Conservation (phyloP, 1,140 invertebrate genomes). For the Drosophila oshimai region DNA sequence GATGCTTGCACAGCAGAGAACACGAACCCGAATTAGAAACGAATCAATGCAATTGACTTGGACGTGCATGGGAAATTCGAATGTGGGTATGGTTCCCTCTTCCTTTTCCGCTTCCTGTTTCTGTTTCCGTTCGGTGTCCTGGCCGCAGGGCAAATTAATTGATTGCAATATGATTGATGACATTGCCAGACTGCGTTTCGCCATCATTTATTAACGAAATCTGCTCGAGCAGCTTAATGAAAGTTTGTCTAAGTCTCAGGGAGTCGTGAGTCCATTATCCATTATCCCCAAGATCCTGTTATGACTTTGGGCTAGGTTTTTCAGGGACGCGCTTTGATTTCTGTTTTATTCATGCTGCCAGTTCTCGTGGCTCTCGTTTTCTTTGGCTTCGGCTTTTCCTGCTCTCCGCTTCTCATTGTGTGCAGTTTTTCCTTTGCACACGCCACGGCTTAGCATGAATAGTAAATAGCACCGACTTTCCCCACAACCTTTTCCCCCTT, state of each 20-base stretch:
- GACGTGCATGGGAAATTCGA: conserved; percentile 62
- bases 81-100: conserved; percentile 3
- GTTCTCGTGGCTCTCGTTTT: conserved; percentile 21
- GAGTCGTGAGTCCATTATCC: not conserved
- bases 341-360: conserved; percentile 68
- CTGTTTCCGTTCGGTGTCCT: not conserved
- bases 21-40: conserved; percentile 46
- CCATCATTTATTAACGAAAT: conserved; percentile 73
- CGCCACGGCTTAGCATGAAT: conserved; percentile 72
- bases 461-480: conserved; percentile 58
- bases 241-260: conserved; percentile 61
- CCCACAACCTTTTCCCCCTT: not conserved
- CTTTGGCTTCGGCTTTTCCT: conserved; percentile 55
- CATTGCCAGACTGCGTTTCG: conserved; percentile 63
- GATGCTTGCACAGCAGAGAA: conserved; percentile 26
- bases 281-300: conserved; percentile 11
- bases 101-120: conserved; percentile 4
- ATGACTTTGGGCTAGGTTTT: conserved; percentile 51
- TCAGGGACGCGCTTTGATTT: conserved; percentile 63
- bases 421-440: conserved; percentile 73
- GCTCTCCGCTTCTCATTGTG: conserved; percentile 62
- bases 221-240: conserved; percentile 69
- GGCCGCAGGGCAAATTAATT: conserved; percentile 60
- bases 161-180: conserved; percentile 77
- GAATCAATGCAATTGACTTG: conserved; percentile 68